Base-by-base conservation (phyloP, 2,797 vertebrate genomes). In the Mus spretus region DNA sequence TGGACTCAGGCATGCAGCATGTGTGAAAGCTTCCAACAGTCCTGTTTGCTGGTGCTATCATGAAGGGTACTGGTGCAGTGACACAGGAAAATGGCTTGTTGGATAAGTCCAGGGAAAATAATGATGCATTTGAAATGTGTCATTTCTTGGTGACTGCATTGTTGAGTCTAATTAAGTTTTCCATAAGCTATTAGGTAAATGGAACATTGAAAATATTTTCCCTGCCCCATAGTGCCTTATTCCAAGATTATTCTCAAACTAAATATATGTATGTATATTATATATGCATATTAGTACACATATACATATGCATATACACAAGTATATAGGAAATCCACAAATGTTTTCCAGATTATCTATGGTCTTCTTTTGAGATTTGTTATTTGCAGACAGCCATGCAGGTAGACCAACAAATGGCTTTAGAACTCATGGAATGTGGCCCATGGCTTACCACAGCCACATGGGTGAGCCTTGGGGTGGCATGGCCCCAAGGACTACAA, bases 91-190 rank as follows among this genome's bases (percentile, higher is more conserved):
- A 98, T 97, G 82, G 87, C 93, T 96, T 79, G 22, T 37, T 26
- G 72, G 50, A 87, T 82, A 92, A 97, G 96, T 96, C 95, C 95
- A 97, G 93, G 97, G 97, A 20, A 47, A n/a, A 98, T 98, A 98
- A 97, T 95, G 92, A 94, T 96, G 97, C 95, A 98, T 92, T 98
- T 98, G 96, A 97, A 98, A 96, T 97, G 97, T 97, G 96, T 24
- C 94, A 97, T 97, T 97, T 98, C 97, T 95, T 96, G 84, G 87
- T 97, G 90, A 96, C 96, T 98, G 98, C 74, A 75, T 91, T 63
- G 88, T 61, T 80, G 47, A 90, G 10, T 96, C 20, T 70, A 90
- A 84, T 93, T 89, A 93, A 53, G 55, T 50, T 96, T 61, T 84
- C 63, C 15, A 17, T 37, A 92, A 87, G 83, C 44, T 88, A 96